Evolutionary conservation across 2,888 invertebrate genomes (phyloP), one percentile per base, ranked within the genome.

Genomic region (Leucophora obtusa): DNA sequence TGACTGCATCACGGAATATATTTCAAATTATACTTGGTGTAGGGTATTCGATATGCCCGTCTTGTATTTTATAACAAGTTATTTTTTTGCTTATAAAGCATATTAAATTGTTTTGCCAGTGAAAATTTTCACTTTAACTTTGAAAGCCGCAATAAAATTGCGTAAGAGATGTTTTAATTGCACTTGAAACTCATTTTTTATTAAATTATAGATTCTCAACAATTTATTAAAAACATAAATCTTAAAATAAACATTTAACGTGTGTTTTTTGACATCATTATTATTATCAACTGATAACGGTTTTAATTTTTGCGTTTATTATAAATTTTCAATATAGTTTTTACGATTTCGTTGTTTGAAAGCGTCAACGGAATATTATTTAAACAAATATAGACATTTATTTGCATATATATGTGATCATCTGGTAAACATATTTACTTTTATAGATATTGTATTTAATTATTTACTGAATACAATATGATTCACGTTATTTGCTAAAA

Each of bases 201-300:
- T 28, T 28, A 6, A 28, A 28, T 6, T 28, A 28, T 28, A 28
- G 14, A 38, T 38, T 11, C 1, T 38, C 1, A 38, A 38, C 14
- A 38, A 38, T 38, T 38, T 38, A 38, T 38, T 38, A 28, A 28
- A 28, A 38, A 38, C 1, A 43, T 47, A 47, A 28, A 28, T 28
- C 3, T 28, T 28, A 28, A 28, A n/a, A 47, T n/a, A 47, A n/a
- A 14, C 2, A 47, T 47, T 47, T 47, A 47, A n/a, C 43, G 14
- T n/a, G 43, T 47, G 43, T 47, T 47, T 14, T 47, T 47, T 47
- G 43, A n/a, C 43, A 47, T 47, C 43, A 47, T 47, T 14, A 65
- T 47, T 47, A 54, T 53, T 50, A 58, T 51, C 33, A 59, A 38
- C 65, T 73, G 65, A 73, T 65, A 73, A 73, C 58, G 35, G 9